Percentiles rank a stretch among this genome's conserved stretches.
Conservation (phyloP, 1,140 invertebrate genomes). For the Listronotus oregonensis region DNA sequence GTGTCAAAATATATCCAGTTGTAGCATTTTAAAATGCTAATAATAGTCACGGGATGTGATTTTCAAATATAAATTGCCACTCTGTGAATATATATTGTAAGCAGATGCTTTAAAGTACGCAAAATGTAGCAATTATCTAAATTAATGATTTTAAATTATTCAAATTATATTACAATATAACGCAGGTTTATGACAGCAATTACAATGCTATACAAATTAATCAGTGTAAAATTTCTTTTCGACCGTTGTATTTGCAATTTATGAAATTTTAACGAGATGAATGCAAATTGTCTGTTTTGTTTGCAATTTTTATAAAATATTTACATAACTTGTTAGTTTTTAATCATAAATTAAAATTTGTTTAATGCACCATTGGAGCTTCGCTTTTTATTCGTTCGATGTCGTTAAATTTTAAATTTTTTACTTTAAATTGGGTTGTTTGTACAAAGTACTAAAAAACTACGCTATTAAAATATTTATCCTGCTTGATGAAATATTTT, state of each 20-base stretch:
- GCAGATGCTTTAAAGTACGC: conserved; percentile 18
- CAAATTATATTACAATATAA: conserved; percentile 26
- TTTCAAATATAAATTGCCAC: conserved; percentile 17
- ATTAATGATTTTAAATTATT: conserved; percentile 28
- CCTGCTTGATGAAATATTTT: too few relatives aligned
- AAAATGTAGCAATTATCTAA: conserved; percentile 22
- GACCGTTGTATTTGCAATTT: not conserved
- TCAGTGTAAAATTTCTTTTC: conserved; percentile 1
- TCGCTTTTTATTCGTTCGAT: too few relatives aligned
- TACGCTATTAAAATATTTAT: too few relatives aligned
- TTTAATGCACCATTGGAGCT: too few relatives aligned
- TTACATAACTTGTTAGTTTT: too few relatives aligned
- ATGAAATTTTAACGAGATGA: conserved; percentile 2
- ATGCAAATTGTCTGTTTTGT: not conserved
- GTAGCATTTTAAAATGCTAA: conserved; percentile 21
- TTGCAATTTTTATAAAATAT: not conserved
- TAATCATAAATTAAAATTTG: too few relatives aligned
- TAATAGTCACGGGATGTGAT: conserved; percentile 23
- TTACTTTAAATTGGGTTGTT: too few relatives aligned
- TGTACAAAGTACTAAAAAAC: too few relatives aligned
- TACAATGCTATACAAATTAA: conserved; percentile 21
- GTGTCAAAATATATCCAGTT: conserved; percentile 1
- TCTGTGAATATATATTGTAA: conserved; percentile 22
- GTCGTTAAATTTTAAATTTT: too few relatives aligned
- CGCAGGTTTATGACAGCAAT: conserved; percentile 17